Base-by-base conservation (phyloP, 2,113 vertebrate species). In the Oophaga pumilio region DNA sequence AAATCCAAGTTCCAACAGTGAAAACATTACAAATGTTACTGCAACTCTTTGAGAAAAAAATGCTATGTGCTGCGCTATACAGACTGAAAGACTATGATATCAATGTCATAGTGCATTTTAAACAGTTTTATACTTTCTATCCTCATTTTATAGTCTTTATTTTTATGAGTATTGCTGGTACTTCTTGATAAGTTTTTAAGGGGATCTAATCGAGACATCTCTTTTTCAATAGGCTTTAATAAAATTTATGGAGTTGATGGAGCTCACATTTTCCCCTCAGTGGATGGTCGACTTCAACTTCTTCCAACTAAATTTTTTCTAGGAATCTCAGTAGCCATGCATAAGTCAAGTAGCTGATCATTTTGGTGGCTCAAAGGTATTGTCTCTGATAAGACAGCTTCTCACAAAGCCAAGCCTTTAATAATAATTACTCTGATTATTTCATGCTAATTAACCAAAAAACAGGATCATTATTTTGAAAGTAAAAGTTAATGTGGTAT, bases 1-100 rank as follows among this genome's bases (percentile, higher is more conserved):
- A 89, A 56, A 91, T 8, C 59, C 85, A 64, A 8, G 43, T 11
- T 89, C 59, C 11, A 87, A 14, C 66, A 85, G 64, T 49, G 17
- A 86, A 28, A 20, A 49, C 49, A 80, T 59, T 80, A 80, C 18
- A 78, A 53, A 78, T 53, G 20, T 24, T 78, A 78, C 50, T 78
- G 76, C n/a, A 24, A 4, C 20, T 8, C 22, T 78, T 56, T 78
- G 15, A 56, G 76, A 24, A 56, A 56, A 59, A 78, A 78, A 24
- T 8, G n/a, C 26, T 28, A 80, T 80, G 57, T 80, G 57, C 76
- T 80, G 33, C 22, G 43, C 14, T 43, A 22, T 20, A 74, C 18
- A 49, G 71, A 74, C 33, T 74, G 71, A 49, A 22, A 74, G 33
- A 50, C 43, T 50, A 49, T 74, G 33, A 74, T 49, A 50, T 12